Percentiles rank a stretch among this genome's conserved stretches.
Conservation (phyloP, 2,888 invertebrate genomes). For the Barypeithes pellucidus region DNA sequence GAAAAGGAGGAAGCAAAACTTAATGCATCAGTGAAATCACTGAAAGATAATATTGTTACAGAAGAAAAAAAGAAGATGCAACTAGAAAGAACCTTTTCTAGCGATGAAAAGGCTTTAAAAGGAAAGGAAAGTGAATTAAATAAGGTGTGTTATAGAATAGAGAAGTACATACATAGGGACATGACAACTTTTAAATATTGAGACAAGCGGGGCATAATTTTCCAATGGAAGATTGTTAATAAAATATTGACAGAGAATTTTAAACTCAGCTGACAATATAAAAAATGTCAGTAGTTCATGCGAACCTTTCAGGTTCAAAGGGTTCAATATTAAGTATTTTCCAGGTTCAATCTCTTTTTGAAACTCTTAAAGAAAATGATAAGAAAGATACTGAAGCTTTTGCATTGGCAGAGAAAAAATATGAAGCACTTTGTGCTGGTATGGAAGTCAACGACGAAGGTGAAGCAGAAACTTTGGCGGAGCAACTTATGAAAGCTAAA, state of each 20-base stretch:
- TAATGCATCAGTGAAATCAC: slow-evolving; percentile 77
- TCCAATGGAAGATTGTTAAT: too few species aligned
- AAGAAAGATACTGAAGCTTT: slow-evolving; percentile 79
- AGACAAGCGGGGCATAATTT: too few species aligned
- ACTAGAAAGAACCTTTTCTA: slow-evolving; percentile 77
- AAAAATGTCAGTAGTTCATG: too few species aligned
- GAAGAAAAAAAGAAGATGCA: slow-evolving; percentile 81
- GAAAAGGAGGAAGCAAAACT: slow-evolving; percentile 81
- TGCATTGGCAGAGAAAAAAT: slow-evolving; percentile 82
- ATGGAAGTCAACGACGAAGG: slow-evolving; percentile 85
- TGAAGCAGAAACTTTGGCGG: slow-evolving; percentile 87
- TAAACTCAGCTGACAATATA: too few species aligned
- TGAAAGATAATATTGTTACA: slow-evolving; percentile 77
- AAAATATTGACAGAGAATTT: too few species aligned
- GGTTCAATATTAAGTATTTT: too few species aligned
- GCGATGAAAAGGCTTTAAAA: slow-evolving; percentile 78
- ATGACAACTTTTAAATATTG: neutral
- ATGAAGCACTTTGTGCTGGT: slow-evolving; percentile 90
- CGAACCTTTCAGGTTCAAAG: too few species aligned
- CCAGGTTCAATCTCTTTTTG: slow-evolving; percentile 76
- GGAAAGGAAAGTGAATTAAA: slow-evolving; percentile 76
- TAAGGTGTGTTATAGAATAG: slow-evolving; percentile 63
- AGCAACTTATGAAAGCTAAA: slow-evolving; percentile 89
- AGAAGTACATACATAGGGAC: neutral
- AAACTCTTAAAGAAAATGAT: slow-evolving; percentile 79